Percentiles rank a stretch among this genome's conserved stretches.
These are phyloP conservation scores for Muricea muricata DNA, from an alignment of 92 coral and sea anemone species.

Conservation along the genomic window DNA sequence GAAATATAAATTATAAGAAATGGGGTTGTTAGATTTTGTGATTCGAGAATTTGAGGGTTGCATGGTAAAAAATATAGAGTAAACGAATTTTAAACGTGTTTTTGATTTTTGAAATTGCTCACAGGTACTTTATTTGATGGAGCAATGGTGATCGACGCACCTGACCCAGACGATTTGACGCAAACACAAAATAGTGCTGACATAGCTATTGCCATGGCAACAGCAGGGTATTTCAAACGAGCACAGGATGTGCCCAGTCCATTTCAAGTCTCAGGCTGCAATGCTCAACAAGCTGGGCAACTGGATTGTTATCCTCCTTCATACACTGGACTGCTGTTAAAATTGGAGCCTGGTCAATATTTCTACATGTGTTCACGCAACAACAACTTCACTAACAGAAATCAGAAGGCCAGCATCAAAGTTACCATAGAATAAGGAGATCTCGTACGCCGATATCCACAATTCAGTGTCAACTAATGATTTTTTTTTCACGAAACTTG, in stretches of 20 bases:
- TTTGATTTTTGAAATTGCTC: background rate
- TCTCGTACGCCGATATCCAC: too few species aligned
- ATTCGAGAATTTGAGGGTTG: too few species aligned
- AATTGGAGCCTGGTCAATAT: background rate
- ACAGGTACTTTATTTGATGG: background rate
- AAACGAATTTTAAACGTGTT: too few species aligned
- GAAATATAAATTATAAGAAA: too few species aligned
- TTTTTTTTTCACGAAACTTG: too few species aligned
- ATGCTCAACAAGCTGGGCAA: background rate
- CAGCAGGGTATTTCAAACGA: slow-evolving; percentile 14
- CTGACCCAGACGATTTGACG: background rate
- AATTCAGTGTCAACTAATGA: too few species aligned
- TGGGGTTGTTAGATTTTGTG: too few species aligned
- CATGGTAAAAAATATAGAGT: too few species aligned
- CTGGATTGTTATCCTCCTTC: slow-evolving; percentile 6
- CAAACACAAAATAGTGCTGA: background rate
- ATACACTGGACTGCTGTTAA: background rate
- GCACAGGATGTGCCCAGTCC: background rate
- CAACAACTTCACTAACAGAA: slow-evolving; percentile 24
- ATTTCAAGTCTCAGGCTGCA: background rate
- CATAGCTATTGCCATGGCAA: slow-evolving; percentile 8
- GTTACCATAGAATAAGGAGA: background rate
- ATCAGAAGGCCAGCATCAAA: too few species aligned
- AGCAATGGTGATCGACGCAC: slow-evolving; percentile 6
- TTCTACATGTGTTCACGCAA: slow-evolving; percentile 10